Evolutionary conservation across 2,888 invertebrate species (phyloP), one percentile per base, ranked within the genome.

Genomic region (Sinodicranocentrus sp.): DNA sequence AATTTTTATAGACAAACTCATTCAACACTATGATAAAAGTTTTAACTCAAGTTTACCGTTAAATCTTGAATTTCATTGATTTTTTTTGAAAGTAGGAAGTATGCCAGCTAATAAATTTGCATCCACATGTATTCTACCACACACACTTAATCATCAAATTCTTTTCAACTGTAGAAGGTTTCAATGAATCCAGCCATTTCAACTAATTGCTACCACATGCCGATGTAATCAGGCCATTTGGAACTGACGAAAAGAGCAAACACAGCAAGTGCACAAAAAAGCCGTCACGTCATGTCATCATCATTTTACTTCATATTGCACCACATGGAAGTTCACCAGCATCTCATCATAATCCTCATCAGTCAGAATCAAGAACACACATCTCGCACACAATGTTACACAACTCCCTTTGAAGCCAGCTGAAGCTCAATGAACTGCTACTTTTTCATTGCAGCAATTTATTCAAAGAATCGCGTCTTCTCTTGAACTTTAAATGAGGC

Each of bases 301-400:
- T 39, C 65, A 65, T 39, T 21, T 65, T n/a, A 61, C 19, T 15
- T 65, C 39, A 65, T 65, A 65, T 65, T 39, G 65, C 26, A 65
- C 65, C 65, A 39, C 33, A 15, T 21, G 43, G n/a, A 39, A 33
- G 21, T 26, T 17, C 54, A 54, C 54, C 17, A 39, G 15, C 21
- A 23, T 6, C 6, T 57, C 6, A 25, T 33, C 39, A 39, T 33
- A 3, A 65, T 33, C 65, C 3, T 65, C 33, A 39, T 25, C 28
- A 26, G 61, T 61, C 61, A 61, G 43, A 65, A 43, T 65, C 65
- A 65, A 65, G 65, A 65, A 65, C 65, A 65, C 65, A 65, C 65
- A 39, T 10, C 48, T 48, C 6, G n/a, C n/a, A n/a, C n/a, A n/a
- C n/a, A n/a, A n/a, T n/a, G n/a, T n/a, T n/a, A n/a, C n/a, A n/a